Percentiles rank a stretch among this genome's conserved stretches.
Conservation (phyloP, 2,888 invertebrate species). For the Drosophila robusta region DNA sequence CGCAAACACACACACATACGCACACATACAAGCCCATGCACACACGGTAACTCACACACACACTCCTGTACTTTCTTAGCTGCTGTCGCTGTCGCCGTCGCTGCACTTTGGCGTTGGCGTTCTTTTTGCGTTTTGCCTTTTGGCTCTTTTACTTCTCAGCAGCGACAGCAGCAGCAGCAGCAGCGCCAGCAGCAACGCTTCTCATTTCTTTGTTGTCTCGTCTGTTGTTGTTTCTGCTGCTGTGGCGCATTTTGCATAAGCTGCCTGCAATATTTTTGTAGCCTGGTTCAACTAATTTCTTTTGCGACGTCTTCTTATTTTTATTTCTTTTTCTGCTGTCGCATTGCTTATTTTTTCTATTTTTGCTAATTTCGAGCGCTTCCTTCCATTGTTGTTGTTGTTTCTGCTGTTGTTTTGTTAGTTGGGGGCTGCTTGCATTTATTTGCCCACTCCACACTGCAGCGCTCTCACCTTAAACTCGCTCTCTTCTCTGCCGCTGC, state of each 20-base stretch:
- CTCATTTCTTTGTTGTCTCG: constrained; percentile 78
- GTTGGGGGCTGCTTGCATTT: constrained; percentile 77
- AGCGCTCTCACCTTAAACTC: constrained; percentile 24
- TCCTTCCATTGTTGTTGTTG: constrained; percentile 25
- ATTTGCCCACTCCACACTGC: constrained; percentile 38
- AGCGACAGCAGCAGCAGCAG: constrained; percentile 18
- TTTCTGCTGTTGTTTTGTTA: constrained; percentile 50
- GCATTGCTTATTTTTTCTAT: constrained; percentile 58
- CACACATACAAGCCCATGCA: neutral
- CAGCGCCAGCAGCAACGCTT: constrained; percentile 26
- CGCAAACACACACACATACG: constrained; percentile 45
- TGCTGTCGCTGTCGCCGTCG: constrained; percentile 42
- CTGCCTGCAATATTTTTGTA: constrained; percentile 45
- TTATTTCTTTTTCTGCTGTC: constrained; percentile 13
- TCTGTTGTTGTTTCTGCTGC: constrained; percentile 45
- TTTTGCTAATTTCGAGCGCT: constrained; percentile 65
- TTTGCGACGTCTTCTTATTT: constrained; percentile 30
- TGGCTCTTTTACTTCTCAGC: constrained; percentile 58
- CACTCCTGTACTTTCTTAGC: constrained; percentile 68
- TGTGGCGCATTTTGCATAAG: constrained; percentile 64
- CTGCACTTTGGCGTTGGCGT: constrained; percentile 79
- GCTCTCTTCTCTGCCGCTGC: constrained; percentile 11
- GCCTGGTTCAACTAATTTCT: constrained; percentile 44
- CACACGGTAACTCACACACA: constrained; percentile 12
- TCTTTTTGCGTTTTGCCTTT: constrained; percentile 73